Conservation (phyloP, 2,888 invertebrate genomes). For the Chymomyza amoena region DNA sequence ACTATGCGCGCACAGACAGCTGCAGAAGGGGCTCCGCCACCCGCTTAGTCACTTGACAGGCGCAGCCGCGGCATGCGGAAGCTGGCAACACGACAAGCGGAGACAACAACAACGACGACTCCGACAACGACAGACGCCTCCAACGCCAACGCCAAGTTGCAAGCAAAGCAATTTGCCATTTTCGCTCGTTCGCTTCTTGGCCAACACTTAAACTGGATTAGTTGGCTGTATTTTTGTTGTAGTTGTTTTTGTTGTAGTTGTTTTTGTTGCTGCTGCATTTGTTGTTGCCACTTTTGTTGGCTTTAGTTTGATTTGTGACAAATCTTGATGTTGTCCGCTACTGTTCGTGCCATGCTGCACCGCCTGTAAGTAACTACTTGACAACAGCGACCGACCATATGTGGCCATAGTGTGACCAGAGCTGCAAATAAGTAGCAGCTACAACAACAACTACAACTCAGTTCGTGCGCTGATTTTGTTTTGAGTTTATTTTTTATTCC, state of each 20-base stretch:
- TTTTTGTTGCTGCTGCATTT: slow-evolving; percentile 1
- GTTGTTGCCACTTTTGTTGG: neutral
- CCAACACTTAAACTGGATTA: slow-evolving; percentile 70
- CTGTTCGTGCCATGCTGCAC: slow-evolving; percentile 44
- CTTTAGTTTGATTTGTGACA: slow-evolving; percentile 68
- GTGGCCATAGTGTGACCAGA: slow-evolving; percentile 35
- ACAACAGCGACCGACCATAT: slow-evolving; percentile 11
- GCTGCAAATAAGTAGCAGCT: slow-evolving; percentile 22
- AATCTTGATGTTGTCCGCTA: slow-evolving; percentile 67
- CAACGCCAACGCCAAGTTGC: slow-evolving; percentile 38
- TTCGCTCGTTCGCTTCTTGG: slow-evolving; percentile 36
- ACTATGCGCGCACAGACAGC: slow-evolving; percentile 42
- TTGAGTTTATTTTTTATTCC: slow-evolving; percentile 44
- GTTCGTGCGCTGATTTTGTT: slow-evolving; percentile 68
- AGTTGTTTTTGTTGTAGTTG: slow-evolving; percentile 22
- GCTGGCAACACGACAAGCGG: slow-evolving; percentile 16
- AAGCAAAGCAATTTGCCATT: slow-evolving; percentile 53
- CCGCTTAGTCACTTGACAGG: slow-evolving; percentile 64
- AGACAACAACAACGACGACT: slow-evolving; percentile 14
- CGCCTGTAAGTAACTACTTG: neutral
- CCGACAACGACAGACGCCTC: slow-evolving; percentile 28
- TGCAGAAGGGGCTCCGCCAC: slow-evolving; percentile 1
- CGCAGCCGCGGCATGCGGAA: slow-evolving; percentile 24
- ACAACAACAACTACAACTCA: slow-evolving; percentile 5
- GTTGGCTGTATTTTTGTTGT: slow-evolving; percentile 46